Percentiles rank a stretch among this genome's conserved stretches.
phyloP scores from a whole-genome alignment of 2,797 vertebrate species.

The Podarcis siculus region DNA sequence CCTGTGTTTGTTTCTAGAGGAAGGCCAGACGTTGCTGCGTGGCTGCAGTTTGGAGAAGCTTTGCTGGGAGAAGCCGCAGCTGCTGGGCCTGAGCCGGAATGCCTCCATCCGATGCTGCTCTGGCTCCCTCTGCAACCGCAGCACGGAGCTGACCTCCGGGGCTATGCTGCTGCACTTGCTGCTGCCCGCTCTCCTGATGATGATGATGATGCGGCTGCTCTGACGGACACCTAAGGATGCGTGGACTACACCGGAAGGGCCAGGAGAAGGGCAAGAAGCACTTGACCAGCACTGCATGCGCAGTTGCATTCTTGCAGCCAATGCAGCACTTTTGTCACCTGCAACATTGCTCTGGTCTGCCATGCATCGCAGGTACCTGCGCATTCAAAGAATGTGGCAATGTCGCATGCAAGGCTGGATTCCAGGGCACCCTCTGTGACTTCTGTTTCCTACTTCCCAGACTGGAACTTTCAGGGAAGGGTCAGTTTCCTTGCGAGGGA shows the following conservation, averaged over 20 bases:
- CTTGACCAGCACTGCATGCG: no score
- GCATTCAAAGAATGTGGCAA: not conserved
- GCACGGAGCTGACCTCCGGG: not conserved
- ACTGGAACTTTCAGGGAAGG: not conserved
- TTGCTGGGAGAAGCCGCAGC: slow-evolving; percentile 42
- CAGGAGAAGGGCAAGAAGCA: no score
- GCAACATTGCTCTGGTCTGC: not conserved
- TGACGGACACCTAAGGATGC: not conserved
- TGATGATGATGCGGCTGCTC: not conserved
- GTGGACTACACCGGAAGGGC: not conserved
- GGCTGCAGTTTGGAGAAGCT: slow-evolving; percentile 46
- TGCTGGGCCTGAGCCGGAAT: slow-evolving; percentile 21
- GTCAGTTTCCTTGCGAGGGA: not conserved
- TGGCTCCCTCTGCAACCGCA: not conserved
- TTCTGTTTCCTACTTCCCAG: not conserved
- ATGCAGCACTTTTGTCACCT: not conserved
- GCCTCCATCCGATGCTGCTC: slow-evolving; percentile 27
- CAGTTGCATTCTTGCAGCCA: no score
- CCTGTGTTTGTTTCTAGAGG: slow-evolving; percentile 21
- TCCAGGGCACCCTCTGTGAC: no score
- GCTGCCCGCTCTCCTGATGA: not conserved
- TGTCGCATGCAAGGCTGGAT: not conserved
- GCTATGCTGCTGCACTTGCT: not conserved
- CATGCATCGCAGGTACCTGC: accelerated
- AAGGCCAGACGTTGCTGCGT: slow-evolving; percentile 34